Evolutionary conservation across 2,797 vertebrate species (phyloP), one percentile per base, ranked within the genome.

Genomic region (Acanthiza pusilla): DNA sequence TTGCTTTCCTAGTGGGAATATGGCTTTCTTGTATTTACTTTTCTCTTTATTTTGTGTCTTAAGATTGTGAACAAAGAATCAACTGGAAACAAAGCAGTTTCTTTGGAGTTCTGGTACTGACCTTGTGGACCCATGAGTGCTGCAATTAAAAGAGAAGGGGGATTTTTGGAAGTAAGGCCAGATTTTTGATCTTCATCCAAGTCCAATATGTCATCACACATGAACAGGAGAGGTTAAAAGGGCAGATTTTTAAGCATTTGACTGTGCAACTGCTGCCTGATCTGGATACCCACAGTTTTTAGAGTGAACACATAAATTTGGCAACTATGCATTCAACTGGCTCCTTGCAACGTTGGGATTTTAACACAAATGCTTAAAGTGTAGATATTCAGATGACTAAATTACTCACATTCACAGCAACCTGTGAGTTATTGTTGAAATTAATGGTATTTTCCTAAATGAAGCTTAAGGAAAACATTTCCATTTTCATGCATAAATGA

Each of bases 151-250:
- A 79, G 55, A 57, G 36, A 88, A 91, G 22, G 61, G 60, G 53
- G 7, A 9, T 48, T 81, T 91, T 22, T 91, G 82, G 72, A 91
- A 85, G 29, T 25, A 74, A 82, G 61, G 48, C 63, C 65, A 85
- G 81, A 89, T 85, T 95, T 91, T 91, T 92, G 88, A 77, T 85
- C 78, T 87, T 51, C 51, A 54, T 89, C 68, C 88, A 94, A 94
- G 82, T 85, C 87, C 47, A 91, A 32, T 75, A 88, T 87, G 84
- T 96, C 93, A 96, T 82, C 85, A 87, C 55, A 76, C 51, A 93
- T 30, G 74, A 91, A 83, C 57, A 89, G 54, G 27, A 91, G 58
- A 85, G 65, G 72, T 89, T 77, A 89, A 92, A 85, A 93, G 89
- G 72, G 81, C 40, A 85, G n/a, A 67, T 65, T 91, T 94, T 91